phyloP scores from a whole-genome alignment of 2,113 vertebrate species.

The Mesitornis unicolor region DNA sequence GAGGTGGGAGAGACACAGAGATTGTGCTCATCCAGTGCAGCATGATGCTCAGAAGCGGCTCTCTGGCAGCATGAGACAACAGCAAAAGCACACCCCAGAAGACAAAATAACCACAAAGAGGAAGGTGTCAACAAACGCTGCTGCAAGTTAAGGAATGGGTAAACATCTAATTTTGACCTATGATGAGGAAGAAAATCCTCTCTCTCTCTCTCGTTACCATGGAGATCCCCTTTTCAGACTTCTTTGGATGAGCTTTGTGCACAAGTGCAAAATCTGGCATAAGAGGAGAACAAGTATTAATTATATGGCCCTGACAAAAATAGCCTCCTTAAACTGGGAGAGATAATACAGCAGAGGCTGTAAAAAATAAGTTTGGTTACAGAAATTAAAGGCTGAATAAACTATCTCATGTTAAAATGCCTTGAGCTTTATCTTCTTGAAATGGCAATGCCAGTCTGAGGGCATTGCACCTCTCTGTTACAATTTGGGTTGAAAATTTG shows the following conservation, averaged over 20 bases:
- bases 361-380: neutral
- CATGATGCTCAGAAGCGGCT: neutral
- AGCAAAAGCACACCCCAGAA: neutral
- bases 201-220: constrained; percentile 1
- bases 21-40: neutral
- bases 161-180: constrained; percentile 16
- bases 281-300: constrained; percentile 11
- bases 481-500: neutral
- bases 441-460: neutral
- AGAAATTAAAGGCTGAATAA: constrained; percentile 4
- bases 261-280: constrained; percentile 19
- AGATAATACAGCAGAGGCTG: neutral
- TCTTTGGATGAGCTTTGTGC: constrained; percentile 11
- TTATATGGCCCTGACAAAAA: neutral
- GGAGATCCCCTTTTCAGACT: constrained; percentile 40
- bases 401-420: neutral
- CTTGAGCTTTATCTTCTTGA: neutral
- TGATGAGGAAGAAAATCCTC: neutral
- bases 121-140: neutral
- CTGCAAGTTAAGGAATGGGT: constrained; percentile 14
- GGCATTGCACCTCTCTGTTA: neutral
- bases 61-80: neutral
- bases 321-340: neutral
- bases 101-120: neutral
- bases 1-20: neutral